Base-by-base conservation (phyloP, 2,113 vertebrate genomes). In the Lota lota region DNA sequence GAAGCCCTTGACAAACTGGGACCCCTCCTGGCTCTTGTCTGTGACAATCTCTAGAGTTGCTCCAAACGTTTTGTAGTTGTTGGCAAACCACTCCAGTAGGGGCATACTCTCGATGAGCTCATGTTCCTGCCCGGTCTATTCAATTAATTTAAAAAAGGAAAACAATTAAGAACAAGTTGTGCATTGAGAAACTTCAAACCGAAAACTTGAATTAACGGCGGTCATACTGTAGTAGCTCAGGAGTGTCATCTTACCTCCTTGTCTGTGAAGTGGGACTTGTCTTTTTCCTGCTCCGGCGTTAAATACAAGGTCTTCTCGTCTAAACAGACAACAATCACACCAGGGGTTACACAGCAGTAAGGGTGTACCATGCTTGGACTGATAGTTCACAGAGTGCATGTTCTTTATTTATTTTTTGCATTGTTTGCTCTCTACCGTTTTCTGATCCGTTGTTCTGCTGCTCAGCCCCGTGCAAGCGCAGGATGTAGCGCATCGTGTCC, bases 261-360 rank as follows among this genome's bases (percentile, higher is more conserved):
- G 87, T 99, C 97, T 93, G 95, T 98, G 91, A 99, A 99, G 90
- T 99, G 97, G 77, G 97, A 99, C 88, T 99, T 99, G 92, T 99
- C 97, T 90, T 99, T 99, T 88, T 99, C 97, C 80, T 99, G 97
- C 79, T 99, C 97, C 79, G 96, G 96, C 84, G 96, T 99, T 89
- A 99, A 91, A 90, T 98, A 97, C 77, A 99, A 93, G 83, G 94
- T 95, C 91, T 99, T 99, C 85, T 98, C 96, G 85, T 97, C 97
- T 98, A 82, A 66, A 88, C 85, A 61, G 73, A 59, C 56, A 20
- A 74, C 16, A 63, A 36, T 53, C 50, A 75, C 7, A 71, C 24
- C 20, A 20, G 28, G 36, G 17, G 28, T 22, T 24, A 53, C 40
- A 20, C 5, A 56, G 17, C 10, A 14, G 2, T 47, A 47, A 47